phyloP scores from a whole-genome alignment of 1,140 invertebrate genomes.

The Galleria mellonella region DNA sequence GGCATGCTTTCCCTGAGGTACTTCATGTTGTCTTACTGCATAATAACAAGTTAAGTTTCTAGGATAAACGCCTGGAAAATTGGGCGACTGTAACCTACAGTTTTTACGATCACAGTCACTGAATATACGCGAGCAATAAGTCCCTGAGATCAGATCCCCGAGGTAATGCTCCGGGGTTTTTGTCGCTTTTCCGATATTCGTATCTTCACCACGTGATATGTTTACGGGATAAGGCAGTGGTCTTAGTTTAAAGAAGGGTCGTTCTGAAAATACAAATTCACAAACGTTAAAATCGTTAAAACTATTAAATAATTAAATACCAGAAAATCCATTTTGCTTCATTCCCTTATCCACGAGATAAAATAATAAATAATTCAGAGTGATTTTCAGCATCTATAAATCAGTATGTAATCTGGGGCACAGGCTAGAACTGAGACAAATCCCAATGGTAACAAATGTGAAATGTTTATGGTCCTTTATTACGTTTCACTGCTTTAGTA shows the following conservation, averaged over 20 bases:
- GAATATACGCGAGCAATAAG: conserved; percentile 92
- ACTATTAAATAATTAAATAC: conserved; percentile 17
- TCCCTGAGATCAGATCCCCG: conserved; percentile 90
- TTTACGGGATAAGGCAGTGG: conserved; percentile 59
- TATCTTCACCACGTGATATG: conserved; percentile 61
- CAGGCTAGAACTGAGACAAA: no score
- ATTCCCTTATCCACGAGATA: no score
- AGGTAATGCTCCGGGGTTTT: conserved; percentile 78
- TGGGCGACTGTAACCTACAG: conserved; percentile 91
- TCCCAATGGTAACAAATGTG: no score
- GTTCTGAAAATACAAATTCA: conserved; percentile 33
- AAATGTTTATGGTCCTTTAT: no score
- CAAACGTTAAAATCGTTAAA: not conserved
- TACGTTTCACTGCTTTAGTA: no score
- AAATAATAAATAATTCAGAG: no score
- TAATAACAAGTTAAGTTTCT: conserved; percentile 93
- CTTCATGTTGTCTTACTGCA: conserved; percentile 86
- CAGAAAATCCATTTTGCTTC: no score
- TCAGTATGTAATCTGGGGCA: no score
- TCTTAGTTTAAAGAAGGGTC: conserved; percentile 66
- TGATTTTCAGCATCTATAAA: no score
- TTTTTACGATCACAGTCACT: conserved; percentile 90
- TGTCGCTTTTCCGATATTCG: conserved; percentile 45
- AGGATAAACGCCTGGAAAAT: conserved; percentile 93
- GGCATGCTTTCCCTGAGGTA: conserved; percentile 88